Percentiles rank a stretch among this genome's conserved stretches.
Conservation (phyloP, 2,113 vertebrate species). For the Poeciliopsis retropinna region DNA sequence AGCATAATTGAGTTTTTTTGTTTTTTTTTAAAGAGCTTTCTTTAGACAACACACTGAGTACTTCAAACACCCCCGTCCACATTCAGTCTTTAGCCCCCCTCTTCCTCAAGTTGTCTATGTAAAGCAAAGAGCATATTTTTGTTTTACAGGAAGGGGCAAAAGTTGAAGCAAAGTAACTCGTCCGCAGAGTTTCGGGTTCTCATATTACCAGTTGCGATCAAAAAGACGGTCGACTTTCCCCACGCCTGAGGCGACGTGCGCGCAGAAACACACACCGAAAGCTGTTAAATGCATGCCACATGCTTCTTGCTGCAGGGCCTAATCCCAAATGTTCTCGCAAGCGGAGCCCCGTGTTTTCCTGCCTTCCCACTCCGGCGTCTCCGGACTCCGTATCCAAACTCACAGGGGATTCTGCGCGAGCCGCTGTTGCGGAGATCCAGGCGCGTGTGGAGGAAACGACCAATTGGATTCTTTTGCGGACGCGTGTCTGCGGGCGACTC, state of each 20-base stretch:
- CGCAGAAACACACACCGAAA: constrained; percentile 4
- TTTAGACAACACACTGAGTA: neutral
- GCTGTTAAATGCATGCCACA: constrained; percentile 22
- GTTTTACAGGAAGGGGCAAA: constrained; percentile 26
- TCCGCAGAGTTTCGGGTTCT: neutral
- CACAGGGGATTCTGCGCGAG: constrained; percentile 8
- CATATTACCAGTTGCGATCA: neutral
- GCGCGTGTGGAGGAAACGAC: constrained; percentile 6
- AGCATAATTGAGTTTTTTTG: neutral
- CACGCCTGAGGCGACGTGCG: neutral
- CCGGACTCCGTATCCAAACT: constrained; percentile 29
- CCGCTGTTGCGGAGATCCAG: neutral
- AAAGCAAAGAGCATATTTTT: constrained; percentile 3
- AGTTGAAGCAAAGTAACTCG: constrained; percentile 30
- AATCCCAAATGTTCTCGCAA: constrained; percentile 32
- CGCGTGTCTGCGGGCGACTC: neutral
- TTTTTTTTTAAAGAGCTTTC: neutral
- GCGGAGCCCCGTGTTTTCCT: constrained; percentile 68
- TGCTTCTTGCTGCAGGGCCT: constrained; percentile 52
- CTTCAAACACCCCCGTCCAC: neutral
- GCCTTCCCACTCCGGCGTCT: constrained; percentile 45
- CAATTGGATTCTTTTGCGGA: neutral
- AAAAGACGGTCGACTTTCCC: neutral
- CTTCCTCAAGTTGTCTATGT: neutral
- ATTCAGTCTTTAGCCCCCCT: neutral